Evolutionary conservation across 2,113 vertebrate species (phyloP).

Genomic region (Psephotus haematonotus): DNA sequence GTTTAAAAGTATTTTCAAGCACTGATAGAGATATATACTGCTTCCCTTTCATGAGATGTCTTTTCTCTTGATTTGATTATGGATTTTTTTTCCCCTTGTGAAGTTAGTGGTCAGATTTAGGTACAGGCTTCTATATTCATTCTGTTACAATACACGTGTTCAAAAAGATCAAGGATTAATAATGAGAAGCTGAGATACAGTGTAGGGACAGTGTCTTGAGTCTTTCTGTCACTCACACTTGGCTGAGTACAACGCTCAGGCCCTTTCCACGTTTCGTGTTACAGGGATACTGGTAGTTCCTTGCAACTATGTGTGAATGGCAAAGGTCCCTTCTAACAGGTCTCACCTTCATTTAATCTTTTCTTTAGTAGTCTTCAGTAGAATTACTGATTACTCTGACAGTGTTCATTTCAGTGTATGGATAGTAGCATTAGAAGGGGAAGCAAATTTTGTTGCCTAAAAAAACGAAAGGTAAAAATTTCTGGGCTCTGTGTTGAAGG

Average conservation of each 20-base stretch:
- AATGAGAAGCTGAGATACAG: not conserved
- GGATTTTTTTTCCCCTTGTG: not conserved
- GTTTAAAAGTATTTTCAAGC: not conserved
- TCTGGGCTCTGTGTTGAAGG: not conserved
- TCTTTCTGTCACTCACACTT: not conserved
- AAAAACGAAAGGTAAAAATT: not conserved
- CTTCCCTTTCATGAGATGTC: not conserved
- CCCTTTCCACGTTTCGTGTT: not conserved
- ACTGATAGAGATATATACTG: not conserved
- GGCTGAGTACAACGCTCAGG: not conserved
- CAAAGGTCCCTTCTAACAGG: not conserved
- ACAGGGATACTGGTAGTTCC: not conserved
- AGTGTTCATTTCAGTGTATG: not conserved
- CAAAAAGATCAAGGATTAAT: not conserved
- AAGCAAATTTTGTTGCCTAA: not conserved
- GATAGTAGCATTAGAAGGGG: not conserved
- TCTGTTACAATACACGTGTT: accelerated
- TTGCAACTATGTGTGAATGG: not conserved
- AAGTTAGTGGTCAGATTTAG: not conserved
- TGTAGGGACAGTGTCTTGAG: not conserved
- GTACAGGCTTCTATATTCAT: not conserved
- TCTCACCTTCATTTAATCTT: constrained; percentile 10
- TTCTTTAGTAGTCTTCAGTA: not conserved
- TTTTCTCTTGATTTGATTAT: not conserved
- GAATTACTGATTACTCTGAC: not conserved